These are phyloP conservation scores for Julus scanicus DNA, from an alignment of 2,888 invertebrate genomes.

Conservation along the genomic window DNA sequence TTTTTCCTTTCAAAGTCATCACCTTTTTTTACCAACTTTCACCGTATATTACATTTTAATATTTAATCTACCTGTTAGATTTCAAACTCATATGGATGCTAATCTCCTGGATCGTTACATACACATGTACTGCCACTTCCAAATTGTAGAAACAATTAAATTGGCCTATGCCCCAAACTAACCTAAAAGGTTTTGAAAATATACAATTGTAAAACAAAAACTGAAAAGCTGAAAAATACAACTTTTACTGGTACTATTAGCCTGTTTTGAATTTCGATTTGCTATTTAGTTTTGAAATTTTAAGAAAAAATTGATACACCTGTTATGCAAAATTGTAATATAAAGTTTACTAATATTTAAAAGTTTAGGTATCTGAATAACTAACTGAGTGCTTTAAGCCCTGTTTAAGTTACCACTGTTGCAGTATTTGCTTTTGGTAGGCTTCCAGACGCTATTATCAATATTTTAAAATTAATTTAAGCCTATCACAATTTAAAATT, in stretches of 20 bases:
- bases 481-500: too few species aligned
- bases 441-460: too few species aligned
- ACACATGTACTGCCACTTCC: neutral
- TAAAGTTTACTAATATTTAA: too few species aligned
- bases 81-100: neutral
- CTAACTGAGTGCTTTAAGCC: too few species aligned
- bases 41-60: neutral
- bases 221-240: neutral
- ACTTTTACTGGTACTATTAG: neutral
- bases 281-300: too few species aligned
- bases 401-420: too few species aligned
- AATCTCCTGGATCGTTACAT: neutral
- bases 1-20: slow-evolving; percentile 6
- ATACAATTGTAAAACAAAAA: neutral
- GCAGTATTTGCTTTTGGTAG: too few species aligned
- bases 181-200: neutral
- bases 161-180: neutral
- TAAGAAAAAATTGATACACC: too few species aligned
- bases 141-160: neutral
- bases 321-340: too few species aligned
- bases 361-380: too few species aligned
- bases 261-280: neutral
- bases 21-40: slow-evolving; percentile 16
- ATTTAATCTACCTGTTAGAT: slow-evolving; percentile 22
- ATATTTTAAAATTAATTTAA: too few species aligned